phyloP scores from a whole-genome alignment of 2,113 vertebrate genomes.

The Cyanistes caeruleus region DNA sequence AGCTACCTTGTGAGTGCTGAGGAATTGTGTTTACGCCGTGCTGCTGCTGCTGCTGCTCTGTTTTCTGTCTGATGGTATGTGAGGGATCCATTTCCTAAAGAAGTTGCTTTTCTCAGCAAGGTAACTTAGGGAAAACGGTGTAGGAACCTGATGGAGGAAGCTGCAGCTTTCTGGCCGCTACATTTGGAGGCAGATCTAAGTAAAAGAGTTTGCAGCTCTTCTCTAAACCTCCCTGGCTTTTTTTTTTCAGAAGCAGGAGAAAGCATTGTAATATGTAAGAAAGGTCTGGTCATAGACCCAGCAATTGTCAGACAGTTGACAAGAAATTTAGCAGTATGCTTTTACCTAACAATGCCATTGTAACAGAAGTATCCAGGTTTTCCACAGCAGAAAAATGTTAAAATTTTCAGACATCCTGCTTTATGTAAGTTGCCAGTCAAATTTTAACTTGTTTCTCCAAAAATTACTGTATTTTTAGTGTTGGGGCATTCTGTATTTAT shows the following conservation, averaged over 20 bases:
- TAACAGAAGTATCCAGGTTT: not conserved
- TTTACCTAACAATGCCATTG: accelerated
- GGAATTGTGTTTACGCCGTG: not conserved
- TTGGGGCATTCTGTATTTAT: not conserved
- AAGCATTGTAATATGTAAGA: not conserved
- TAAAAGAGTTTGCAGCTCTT: not conserved
- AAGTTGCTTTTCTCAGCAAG: not conserved
- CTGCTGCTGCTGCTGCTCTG: not conserved
- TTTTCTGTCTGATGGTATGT: not conserved
- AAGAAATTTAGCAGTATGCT: not conserved
- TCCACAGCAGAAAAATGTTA: not conserved
- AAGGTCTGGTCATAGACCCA: not conserved
- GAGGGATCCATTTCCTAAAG: not conserved
- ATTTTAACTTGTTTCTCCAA: not conserved
- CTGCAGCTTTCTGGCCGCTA: not conserved
- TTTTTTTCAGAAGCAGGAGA: not conserved
- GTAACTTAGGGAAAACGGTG: not conserved
- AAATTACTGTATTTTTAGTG: not conserved
- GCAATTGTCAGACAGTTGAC: not conserved
- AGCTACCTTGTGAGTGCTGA: not conserved
- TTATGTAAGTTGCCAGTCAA: not conserved
- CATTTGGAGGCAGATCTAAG: not conserved
- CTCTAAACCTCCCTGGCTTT: not conserved
- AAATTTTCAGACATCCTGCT: not conserved
- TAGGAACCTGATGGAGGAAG: not conserved